These are phyloP conservation scores for Aphelocoma californica DNA, from an alignment of 2,797 vertebrate species.

Conservation along the genomic window DNA sequence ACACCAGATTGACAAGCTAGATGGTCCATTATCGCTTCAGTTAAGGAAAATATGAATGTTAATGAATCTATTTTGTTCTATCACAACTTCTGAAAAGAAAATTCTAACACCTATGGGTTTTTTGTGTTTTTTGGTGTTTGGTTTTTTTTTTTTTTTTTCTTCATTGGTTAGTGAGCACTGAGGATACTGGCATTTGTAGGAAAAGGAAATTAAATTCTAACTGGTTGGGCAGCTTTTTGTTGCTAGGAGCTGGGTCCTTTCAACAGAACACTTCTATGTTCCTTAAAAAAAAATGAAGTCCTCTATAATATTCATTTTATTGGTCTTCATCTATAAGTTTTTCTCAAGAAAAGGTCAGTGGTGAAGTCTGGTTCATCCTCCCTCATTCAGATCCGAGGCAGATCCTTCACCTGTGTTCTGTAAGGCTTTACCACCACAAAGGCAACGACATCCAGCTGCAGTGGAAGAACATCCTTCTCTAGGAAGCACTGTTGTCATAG, in stretches of 20 bases:
- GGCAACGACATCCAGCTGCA: rapidly evolving
- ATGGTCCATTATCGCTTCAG: not conserved
- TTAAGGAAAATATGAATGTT: not conserved
- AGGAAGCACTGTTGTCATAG: not conserved
- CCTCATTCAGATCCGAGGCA: not conserved
- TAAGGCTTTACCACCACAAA: not conserved
- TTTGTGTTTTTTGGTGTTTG: not conserved
- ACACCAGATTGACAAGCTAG: not conserved
- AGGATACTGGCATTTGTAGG: not conserved
- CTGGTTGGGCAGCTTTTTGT: not conserved
- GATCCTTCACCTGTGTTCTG: not conserved
- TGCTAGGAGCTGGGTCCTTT: not conserved
- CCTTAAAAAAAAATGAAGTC: not conserved
- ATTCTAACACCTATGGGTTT: not conserved
- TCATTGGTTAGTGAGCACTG: not conserved
- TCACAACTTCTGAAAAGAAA: not conserved
- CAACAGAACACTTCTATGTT: not conserved
- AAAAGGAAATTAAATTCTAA: not conserved
- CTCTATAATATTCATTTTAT: not conserved
- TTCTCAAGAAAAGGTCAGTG: not conserved
- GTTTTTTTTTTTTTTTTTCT: not conserved
- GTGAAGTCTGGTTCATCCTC: not conserved
- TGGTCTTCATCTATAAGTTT: not conserved
- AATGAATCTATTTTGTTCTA: not conserved
- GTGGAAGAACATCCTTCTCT: not conserved